Evolutionary conservation across 2,113 vertebrate genomes (phyloP), one percentile per base, ranked within the genome.

Genomic region (Noctilio leporinus): DNA sequence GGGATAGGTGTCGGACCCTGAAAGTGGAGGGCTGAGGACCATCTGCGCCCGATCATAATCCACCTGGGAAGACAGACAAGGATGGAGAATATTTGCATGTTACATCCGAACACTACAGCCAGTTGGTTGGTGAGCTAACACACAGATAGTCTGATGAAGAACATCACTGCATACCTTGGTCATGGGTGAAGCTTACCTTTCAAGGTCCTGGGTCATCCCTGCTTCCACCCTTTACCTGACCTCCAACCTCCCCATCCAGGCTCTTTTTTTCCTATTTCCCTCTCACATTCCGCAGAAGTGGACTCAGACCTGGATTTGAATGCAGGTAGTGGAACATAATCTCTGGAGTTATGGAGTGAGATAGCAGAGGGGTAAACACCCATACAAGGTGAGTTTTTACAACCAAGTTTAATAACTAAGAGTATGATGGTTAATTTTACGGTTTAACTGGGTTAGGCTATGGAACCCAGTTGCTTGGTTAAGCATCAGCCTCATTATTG

Each of bases 21-120:
- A 98, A 40, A 99, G 98, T 7, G 99, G 99, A 28, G 99, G 99
- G 94, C 99, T 99, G 94, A 99, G 96, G 1, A 99, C 99, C 96
- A 99, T 98, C 95, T 99, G 98, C 2, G 98, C 97, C 91, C 99
- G 99, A 96, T 99, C 99, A 1, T 99, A 99, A 94, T 99, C 99
- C 95, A 98, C 98, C 99, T 99, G 98, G 70, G 72, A 87, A 96
- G 88, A 97, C 19, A 97, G 43, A 95, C 12, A 89, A 3, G 22
- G 28, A 72, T 26, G 22, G 62, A 82, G 49, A 95, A 45, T 20
- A 73, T 40, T 95, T 10, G 78, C 6, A 33, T 40, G 22, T n/a
- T 76, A 35, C 4, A 28, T 28, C 5, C 26, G 49, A 73, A 55
- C 1, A 3, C 12, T 7, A 47, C 53, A 86, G 22, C n/a, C 11